These are phyloP conservation scores for Seriola aureovittata DNA, from an alignment of 2,113 vertebrate genomes.

Conservation along the genomic window DNA sequence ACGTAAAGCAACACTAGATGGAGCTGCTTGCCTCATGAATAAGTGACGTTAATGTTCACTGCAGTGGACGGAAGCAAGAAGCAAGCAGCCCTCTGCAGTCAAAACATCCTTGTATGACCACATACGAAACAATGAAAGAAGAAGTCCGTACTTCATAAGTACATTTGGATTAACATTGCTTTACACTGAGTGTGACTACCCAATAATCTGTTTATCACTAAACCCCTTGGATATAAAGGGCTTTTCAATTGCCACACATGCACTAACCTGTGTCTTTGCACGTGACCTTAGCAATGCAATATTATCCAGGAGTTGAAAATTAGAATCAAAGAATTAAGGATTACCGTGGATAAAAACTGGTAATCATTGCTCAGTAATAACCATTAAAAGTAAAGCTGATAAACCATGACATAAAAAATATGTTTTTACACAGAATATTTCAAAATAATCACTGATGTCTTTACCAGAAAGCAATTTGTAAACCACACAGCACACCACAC, in stretches of 20 bases:
- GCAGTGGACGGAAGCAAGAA: not conserved
- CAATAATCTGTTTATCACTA: conserved; percentile 25
- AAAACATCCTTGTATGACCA: not conserved
- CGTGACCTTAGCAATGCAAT: conserved; percentile 11
- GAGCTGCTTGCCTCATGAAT: conserved; percentile 47
- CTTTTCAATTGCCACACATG: not conserved
- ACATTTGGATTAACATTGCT: not conserved
- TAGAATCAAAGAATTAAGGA: not conserved
- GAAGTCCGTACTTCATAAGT: not conserved
- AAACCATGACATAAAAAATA: not conserved
- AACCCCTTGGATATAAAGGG: not conserved
- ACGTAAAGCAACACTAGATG: conserved; percentile 62
- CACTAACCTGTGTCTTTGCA: not conserved
- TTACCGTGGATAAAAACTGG: not conserved
- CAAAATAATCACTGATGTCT: not conserved
- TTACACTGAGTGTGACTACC: not conserved
- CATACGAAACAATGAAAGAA: no score
- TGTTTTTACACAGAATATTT: not conserved
- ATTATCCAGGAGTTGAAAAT: not conserved
- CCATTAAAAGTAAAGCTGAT: not conserved
- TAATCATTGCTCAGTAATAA: not conserved
- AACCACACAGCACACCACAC: no score
- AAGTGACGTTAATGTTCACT: not conserved
- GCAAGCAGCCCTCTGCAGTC: not conserved
- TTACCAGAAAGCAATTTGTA: not conserved